Evolutionary conservation across 35 echinoderm and acorn worm species (phyloP), one percentile per base, ranked within the genome.

Genomic region (Lytechinus variegatus): DNA sequence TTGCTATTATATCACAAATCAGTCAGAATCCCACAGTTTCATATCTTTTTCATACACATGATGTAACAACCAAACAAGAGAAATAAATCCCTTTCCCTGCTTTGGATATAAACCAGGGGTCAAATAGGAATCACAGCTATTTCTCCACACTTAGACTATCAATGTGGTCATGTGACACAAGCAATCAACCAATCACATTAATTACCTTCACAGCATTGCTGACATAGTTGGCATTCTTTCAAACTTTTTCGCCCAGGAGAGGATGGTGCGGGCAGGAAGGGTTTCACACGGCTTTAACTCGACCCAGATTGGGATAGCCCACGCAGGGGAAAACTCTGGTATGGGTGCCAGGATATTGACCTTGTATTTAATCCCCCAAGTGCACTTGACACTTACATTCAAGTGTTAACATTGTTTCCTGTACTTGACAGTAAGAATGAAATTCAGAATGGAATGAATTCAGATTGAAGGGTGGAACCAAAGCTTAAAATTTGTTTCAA

Each of bases 331-430:
- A 79, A 24, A 79, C 61, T 79, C n/a, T 79, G 66, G 66, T 19
- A 79, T 14, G 19, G 21, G n/a, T 24, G n/a, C 66, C n/a, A 79
- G 66, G 66, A 79, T 14, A n/a, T 24, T 79, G 66, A 79, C 66
- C 66, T 79, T 79, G 66, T n/a, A 3, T 19, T 16, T 44, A 79
- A 79, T 24, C 66, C 66, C 66, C 19, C 19, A 4, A 58, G 66
- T 79, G 66, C n/a, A 79, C 19, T 79, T 79, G 66, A 79, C 66
- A 24, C 16, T 79, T 24, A 79, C 66, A 24, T 79, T 79, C 66
- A 79, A 79, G 66, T 79, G 66, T 79, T 79, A 79, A 79, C 66
- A 79, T 79, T n/a, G 66, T 79, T 79, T 79, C 66, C 66, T 79
- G 16, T 24, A 16, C 19, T 79, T 79, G 66, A 79, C 16, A 4